Percentiles rank a stretch among this genome's conserved stretches.
Evolutionary conservation across 2,113 vertebrate genomes (phyloP).

Genomic region (Antechinus flavipes): DNA sequence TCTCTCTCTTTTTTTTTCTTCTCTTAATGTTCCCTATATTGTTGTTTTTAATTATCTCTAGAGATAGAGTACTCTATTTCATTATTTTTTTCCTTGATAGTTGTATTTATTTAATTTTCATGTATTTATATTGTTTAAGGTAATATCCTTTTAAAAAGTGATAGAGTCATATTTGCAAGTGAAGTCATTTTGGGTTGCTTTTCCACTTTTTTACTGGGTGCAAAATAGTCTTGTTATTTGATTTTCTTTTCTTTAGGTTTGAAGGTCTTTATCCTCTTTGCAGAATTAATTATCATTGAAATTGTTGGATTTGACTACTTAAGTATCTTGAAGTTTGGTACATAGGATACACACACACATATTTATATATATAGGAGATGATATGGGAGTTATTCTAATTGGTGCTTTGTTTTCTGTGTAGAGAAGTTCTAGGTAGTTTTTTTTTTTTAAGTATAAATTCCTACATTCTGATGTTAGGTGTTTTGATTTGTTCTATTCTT

Average conservation of each 20-base stretch:
- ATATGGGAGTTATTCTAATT: neutral
- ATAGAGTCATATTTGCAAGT: neutral
- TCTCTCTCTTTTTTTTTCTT: neutral
- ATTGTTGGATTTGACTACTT: neutral
- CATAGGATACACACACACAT: neutral
- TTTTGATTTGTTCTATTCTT: neutral
- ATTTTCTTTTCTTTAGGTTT: neutral
- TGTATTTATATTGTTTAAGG: neutral
- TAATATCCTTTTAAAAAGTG: neutral
- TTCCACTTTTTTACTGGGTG: neutral
- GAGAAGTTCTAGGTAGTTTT: neutral
- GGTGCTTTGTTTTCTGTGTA: neutral
- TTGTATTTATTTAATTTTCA: neutral
- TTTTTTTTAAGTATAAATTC: neutral
- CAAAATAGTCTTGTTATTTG: neutral
- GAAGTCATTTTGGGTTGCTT: neutral
- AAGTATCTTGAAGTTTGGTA: neutral
- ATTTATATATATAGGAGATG: too few relatives aligned
- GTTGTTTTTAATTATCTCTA: neutral
- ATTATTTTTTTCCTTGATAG: neutral
- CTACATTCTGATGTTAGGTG: neutral
- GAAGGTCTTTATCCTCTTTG: neutral
- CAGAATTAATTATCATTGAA: neutral
- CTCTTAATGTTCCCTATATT: neutral
- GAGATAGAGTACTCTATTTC: neutral